Evolutionary conservation across 2,888 invertebrate genomes (phyloP), one percentile per base, ranked within the genome.

Genomic region (Drosophila cognata): DNA sequence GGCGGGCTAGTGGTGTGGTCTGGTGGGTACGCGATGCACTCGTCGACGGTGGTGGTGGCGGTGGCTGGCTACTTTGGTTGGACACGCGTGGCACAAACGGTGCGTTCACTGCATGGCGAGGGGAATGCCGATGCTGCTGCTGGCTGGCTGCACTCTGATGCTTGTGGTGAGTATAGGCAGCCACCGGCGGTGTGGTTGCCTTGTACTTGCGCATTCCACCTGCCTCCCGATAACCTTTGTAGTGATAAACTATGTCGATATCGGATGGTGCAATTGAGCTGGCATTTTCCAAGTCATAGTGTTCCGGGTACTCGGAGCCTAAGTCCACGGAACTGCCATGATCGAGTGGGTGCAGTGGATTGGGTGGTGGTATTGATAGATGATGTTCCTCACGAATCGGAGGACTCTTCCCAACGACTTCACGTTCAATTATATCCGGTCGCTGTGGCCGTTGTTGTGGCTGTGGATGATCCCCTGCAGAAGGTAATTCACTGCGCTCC

Each of bases 231-330:
- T 97, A 98, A 16, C 97, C 98, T 94, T 98, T 98, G 92, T 99
- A 99, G 92, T 99, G 99, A 90, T 98, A 98, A 16, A 98, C 98
- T 76, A 99, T 97, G 91, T 99, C 99, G 79, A 98, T 98, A 92
- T 99, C 99, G 3, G 98, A 98, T 0, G 99, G 99, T 0, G 99
- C 99, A 82, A 99, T 99, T 0, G 98, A 98, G 92, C 98, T 98
- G 2, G 99, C 98, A 93, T 99, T 99, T 94, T 99, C 99, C 74
- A 99, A 94, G 92, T 99, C 99, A 91, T 99, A 99, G 92, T 98
- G 98, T 92, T 98, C 98, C 0, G 98, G 97, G 74, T 96, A 94
- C 91, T 97, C 97, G 11, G 96, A 96, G 89, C 95, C 95, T 84
- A 97, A 94, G 89, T 97, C 97, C 60, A 96, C 95, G 55, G 96